phyloP scores from a whole-genome alignment of 2,888 invertebrate species.

The Drosophila koepferae region DNA sequence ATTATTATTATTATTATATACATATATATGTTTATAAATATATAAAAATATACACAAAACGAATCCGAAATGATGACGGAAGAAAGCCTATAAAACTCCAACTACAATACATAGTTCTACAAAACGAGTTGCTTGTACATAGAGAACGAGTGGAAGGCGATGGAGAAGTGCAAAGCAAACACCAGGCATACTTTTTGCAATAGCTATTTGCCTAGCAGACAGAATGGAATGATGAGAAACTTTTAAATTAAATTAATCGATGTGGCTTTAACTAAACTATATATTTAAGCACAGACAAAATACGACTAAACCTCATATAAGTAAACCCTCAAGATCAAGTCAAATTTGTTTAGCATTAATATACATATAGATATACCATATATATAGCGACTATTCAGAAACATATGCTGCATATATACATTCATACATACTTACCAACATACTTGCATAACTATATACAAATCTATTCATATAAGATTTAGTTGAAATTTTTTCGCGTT shows the following conservation, averaged over 20 bases:
- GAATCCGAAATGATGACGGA: conserved; percentile 21
- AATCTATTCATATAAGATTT: conserved; percentile 62
- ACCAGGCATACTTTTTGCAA: conserved; percentile 60
- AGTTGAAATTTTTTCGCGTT: conserved; percentile 76
- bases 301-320: conserved; percentile 51
- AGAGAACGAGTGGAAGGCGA: conserved; percentile 15
- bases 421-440: conserved; percentile 38
- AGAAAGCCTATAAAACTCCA: conserved; percentile 29
- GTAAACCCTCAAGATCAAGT: conserved; percentile 55
- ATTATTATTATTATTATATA: conserved; percentile 62
- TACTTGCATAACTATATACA: conserved; percentile 39
- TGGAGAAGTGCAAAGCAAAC: conserved; percentile 41
- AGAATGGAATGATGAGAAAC: conserved; percentile 32
- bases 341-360: conserved; percentile 73
- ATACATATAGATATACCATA: conserved; percentile 4
- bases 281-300: conserved; percentile 32
- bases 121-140: conserved; percentile 27
- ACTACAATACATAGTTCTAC: conserved; percentile 29
- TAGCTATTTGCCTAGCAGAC: conserved; percentile 50
- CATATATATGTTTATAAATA: conserved; percentile 6
- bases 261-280: conserved; percentile 76
- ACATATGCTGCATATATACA: conserved; percentile 35
- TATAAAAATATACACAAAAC: conserved; percentile 29
- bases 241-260: conserved; percentile 63
- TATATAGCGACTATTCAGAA: conserved; percentile 47